Evolutionary conservation across 2,888 invertebrate species (phyloP).

Genomic region (Nomada hirtipes): DNA sequence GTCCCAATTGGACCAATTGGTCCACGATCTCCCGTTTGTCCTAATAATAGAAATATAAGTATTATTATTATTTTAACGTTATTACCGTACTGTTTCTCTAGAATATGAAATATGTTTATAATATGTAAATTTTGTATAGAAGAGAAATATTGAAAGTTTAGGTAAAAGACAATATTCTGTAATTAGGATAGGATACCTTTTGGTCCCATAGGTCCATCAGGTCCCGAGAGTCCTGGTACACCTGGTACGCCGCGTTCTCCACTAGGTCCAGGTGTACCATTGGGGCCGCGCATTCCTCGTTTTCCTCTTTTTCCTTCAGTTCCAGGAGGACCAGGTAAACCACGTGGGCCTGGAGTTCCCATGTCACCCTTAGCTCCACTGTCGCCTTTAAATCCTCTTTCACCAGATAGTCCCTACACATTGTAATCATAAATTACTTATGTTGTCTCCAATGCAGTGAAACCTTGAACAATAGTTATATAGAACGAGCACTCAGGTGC

Average conservation of each 20-base stretch:
- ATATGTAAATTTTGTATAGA: background rate
- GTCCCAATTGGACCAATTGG: conserved; percentile 84
- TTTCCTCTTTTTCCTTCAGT: conserved; percentile 93
- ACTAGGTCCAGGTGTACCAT: conserved; percentile 89
- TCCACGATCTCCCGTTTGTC: conserved; percentile 90
- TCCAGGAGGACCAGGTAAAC: conserved; percentile 90
- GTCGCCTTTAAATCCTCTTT: conserved; percentile 93
- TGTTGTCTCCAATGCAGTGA: background rate
- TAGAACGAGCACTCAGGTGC: background rate
- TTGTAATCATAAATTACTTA: background rate
- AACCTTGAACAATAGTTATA: too few relatives aligned
- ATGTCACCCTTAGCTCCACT: conserved; percentile 90
- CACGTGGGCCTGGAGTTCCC: conserved; percentile 90
- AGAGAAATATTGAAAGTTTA: background rate
- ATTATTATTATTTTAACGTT: background rate
- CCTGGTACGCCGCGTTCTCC: conserved; percentile 91
- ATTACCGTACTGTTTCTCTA: too few relatives aligned
- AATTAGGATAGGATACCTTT: conserved; percentile 85
- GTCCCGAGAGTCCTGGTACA: conserved; percentile 89
- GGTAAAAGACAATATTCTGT: background rate
- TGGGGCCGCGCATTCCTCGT: conserved; percentile 91
- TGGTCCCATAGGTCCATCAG: conserved; percentile 90
- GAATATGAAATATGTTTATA: background rate
- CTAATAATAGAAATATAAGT: conserved; percentile 72
- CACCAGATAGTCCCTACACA: conserved; percentile 90